phyloP scores from a whole-genome alignment of 2,888 invertebrate species.

The Cheilosia urbana region DNA sequence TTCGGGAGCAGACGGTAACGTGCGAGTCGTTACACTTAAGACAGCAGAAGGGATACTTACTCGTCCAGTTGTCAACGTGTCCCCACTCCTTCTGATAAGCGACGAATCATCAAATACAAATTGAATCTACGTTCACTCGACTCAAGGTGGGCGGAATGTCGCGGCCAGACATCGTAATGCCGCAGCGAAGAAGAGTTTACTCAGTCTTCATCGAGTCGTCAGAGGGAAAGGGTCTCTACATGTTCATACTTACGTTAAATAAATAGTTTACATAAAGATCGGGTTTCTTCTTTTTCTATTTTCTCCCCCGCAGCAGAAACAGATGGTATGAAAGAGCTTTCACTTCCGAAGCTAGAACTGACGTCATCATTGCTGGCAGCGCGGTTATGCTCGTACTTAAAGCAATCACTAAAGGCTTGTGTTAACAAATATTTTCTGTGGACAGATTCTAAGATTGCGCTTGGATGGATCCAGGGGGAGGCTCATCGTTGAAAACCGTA shows the following conservation, averaged over 20 bases:
- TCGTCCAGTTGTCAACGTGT: slow-evolving; percentile 1
- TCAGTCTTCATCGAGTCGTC: too few relatives aligned
- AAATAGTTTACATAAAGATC: too few relatives aligned
- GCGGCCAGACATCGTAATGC: too few relatives aligned
- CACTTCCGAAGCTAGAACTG: slow-evolving; percentile 24
- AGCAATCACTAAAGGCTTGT: slow-evolving; percentile 1
- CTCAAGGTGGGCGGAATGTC: too few relatives aligned
- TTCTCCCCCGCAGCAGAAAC: too few relatives aligned
- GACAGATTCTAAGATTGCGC: slow-evolving; percentile 27
- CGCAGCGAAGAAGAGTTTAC: too few relatives aligned
- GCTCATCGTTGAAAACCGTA: not conserved
- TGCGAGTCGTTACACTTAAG: slow-evolving; percentile 7
- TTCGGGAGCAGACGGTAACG: not conserved
- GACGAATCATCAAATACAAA: too few relatives aligned
- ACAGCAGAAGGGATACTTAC: not conserved
- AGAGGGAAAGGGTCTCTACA: too few relatives aligned
- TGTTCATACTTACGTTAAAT: too few relatives aligned
- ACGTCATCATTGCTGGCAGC: slow-evolving; percentile 27
- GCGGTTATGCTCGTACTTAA: slow-evolving; percentile 15
- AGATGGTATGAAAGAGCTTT: slow-evolving; percentile 5
- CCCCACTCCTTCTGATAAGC: not conserved
- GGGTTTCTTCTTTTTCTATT: too few relatives aligned
- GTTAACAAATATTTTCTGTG: slow-evolving; percentile 21
- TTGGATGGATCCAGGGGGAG: slow-evolving; percentile 39
- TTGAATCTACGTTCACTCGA: too few relatives aligned